These are phyloP conservation scores for Ardeotis arabs DNA, from an alignment of 2,113 vertebrate species.

Conservation along the genomic window DNA sequence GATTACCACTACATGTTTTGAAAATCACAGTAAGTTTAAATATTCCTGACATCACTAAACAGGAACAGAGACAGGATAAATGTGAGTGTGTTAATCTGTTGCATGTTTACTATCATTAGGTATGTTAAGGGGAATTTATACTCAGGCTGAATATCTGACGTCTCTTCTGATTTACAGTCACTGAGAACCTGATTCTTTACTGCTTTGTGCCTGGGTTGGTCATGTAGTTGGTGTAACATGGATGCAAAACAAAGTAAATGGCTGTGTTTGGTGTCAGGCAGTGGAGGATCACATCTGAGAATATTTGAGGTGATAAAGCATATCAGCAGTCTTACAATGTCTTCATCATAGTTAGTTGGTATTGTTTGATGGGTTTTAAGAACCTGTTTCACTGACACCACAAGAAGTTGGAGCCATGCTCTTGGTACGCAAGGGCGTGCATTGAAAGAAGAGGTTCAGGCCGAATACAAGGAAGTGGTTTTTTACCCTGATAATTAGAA, in stretches of 20 bases:
- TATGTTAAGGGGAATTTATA: neutral
- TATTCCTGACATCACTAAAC: neutral
- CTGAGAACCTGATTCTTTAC: neutral
- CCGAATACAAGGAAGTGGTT: neutral
- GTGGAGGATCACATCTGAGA: neutral
- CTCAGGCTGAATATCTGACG: neutral
- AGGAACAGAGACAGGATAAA: neutral
- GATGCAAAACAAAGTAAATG: neutral
- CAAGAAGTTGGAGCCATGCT: neutral
- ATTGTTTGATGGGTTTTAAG: neutral
- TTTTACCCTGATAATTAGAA: neutral
- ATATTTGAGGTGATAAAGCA: neutral
- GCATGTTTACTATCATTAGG: rapidly evolving
- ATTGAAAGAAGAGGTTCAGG: neutral
- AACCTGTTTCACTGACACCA: neutral
- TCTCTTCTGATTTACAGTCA: neutral
- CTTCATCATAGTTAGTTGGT: neutral
- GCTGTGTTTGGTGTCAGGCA: neutral
- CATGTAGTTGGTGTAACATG: neutral
- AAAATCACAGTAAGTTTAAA: neutral
- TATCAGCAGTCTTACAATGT: neutral
- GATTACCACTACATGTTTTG: neutral
- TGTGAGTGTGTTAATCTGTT: neutral
- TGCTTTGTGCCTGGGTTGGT: neutral
- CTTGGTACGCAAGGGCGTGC: neutral